Conservation (phyloP, 2,888 invertebrate genomes). For the Heliconius hortense region DNA sequence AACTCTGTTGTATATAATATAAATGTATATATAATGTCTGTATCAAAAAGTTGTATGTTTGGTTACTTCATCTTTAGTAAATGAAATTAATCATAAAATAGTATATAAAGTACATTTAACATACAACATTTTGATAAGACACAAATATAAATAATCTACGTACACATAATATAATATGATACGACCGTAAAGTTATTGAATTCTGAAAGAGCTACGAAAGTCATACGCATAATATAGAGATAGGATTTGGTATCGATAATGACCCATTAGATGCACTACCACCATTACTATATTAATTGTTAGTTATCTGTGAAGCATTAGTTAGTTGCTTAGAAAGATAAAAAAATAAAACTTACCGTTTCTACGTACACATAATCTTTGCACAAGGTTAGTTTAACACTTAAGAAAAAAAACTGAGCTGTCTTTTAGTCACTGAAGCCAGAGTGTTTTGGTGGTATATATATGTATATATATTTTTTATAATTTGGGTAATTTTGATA, state of each 20-base stretch:
- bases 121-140: slow-evolving; percentile 40
- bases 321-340: slow-evolving; percentile 52
- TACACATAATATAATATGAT: slow-evolving; percentile 43
- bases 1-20: slow-evolving; percentile 65
- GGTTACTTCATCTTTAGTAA: background rate
- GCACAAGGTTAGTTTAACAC: slow-evolving; percentile 52
- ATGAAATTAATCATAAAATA: background rate
- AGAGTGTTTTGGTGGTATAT: slow-evolving; percentile 73
- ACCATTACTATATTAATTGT: slow-evolving; percentile 69
- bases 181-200: slow-evolving; percentile 37
- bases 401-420: slow-evolving; percentile 67
- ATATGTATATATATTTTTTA: slow-evolving; percentile 28
- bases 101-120: slow-evolving; percentile 11
- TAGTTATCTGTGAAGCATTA: slow-evolving; percentile 61
- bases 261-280: slow-evolving; percentile 45
- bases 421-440: slow-evolving; percentile 73
- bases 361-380: slow-evolving; percentile 56
- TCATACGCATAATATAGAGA: slow-evolving; percentile 74
- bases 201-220: slow-evolving; percentile 47
- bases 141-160: slow-evolving; percentile 48
- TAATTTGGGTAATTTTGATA: slow-evolving; percentile 47
- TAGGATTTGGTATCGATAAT: slow-evolving; percentile 62
- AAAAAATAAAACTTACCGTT: slow-evolving; percentile 55
- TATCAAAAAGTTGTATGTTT: slow-evolving; percentile 3
- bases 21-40: slow-evolving; percentile 48